A percentile compares a stretch with the other conserved stretches of the same genome.
These are phyloP conservation scores for Helarctos malayanus DNA, from an alignment of 2,797 vertebrate species.

Conservation along the genomic window DNA sequence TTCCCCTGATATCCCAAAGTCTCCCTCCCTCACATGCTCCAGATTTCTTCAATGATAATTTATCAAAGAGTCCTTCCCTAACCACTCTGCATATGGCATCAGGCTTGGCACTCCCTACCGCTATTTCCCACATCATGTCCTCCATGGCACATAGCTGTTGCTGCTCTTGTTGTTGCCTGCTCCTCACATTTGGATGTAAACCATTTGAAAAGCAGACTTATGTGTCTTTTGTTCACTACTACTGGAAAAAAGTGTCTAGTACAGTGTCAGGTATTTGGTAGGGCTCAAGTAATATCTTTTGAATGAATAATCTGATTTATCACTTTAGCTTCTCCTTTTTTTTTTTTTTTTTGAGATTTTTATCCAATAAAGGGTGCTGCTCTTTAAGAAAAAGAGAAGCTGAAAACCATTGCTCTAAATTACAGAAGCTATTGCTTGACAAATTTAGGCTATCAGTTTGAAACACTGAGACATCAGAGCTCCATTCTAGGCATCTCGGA, in stretches of 20 bases:
- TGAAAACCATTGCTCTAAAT: constrained; percentile 37
- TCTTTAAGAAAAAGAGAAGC: constrained; percentile 50
- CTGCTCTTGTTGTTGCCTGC: background rate
- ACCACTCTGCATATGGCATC: background rate
- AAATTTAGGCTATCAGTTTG: constrained; percentile 40
- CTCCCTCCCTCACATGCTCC: background rate
- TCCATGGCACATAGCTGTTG: background rate
- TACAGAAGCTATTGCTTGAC: constrained; percentile 54
- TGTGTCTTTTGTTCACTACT: background rate
- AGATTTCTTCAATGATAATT: background rate
- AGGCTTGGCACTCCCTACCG: background rate
- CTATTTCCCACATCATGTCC: background rate
- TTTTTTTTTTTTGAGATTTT: background rate
- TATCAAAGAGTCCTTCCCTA: background rate
- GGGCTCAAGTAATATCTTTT: background rate
- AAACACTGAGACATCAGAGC: constrained; percentile 73
- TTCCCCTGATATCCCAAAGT: background rate
- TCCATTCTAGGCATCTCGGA: constrained; percentile 61
- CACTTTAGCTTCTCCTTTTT: background rate
- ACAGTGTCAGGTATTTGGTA: background rate
- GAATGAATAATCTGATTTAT: constrained; percentile 28
- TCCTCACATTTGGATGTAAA: background rate
- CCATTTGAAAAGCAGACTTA: background rate
- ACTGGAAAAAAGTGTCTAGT: background rate
- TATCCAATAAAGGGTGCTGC: background rate